Base-by-base conservation (phyloP, 2,113 vertebrate genomes). In the Callorhinus ursinus region DNA sequence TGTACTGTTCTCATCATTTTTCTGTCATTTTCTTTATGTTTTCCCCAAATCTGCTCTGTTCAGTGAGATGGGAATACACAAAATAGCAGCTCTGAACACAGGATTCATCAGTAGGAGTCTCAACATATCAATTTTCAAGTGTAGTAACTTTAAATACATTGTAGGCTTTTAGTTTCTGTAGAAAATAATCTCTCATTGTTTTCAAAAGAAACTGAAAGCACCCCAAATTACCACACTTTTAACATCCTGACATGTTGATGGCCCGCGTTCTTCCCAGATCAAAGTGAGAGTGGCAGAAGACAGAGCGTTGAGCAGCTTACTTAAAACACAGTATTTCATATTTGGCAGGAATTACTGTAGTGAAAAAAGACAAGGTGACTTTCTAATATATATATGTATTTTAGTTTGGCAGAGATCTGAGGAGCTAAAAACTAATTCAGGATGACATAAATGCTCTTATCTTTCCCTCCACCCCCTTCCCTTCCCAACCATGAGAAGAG, bases 311-410 rank as follows among this genome's bases (percentile, higher is more conserved):
- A 98, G 92, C 97, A 63, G 96, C 98, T 98, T 94, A 96, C 94
- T 98, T 96, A 97, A 98, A 98, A 98, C 18, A 95, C 33, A 92
- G 83, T 96, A 95, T 98, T 98, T 98, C 96, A 95, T 72, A 96
- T 98, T 98, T 98, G 98, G 98, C 98, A 98, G 98, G 97, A 98
- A 98, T 96, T 98, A 98, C 95, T 95, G 80, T 65, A 93, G 94
- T 90, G 98, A 96, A 98, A 98, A 98, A 98, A 97, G 97, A 98
- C 98, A 99, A 98, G 98, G 98, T 98, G 98, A 99, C 98, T 98
- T 98, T 97, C 96, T 80, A 72, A 98, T 96, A 92, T 93, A 95
- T 94, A 84, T 84, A 63, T 61, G 87, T 96, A 80, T 93, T 84
- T 97, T 93, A 98, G 95, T 98, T 97, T 98, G 98, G 97, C 98